Conservation (phyloP, 2,113 vertebrate species). For the Embiotoca jacksoni region DNA sequence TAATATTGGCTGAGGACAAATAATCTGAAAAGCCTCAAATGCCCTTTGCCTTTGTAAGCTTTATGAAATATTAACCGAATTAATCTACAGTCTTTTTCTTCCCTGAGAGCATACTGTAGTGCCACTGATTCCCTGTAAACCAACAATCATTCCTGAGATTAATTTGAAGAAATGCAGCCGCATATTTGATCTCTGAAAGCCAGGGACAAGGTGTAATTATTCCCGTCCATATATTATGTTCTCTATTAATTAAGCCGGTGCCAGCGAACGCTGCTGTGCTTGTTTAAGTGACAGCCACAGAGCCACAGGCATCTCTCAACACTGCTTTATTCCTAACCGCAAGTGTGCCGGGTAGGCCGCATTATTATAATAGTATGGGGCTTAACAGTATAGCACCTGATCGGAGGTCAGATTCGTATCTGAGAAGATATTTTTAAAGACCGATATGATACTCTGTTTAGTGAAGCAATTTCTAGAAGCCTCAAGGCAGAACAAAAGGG, state of each 20-base stretch:
- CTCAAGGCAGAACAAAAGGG: slow-evolving; percentile 67
- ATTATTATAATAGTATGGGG: slow-evolving; percentile 55
- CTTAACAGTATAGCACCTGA: slow-evolving; percentile 56
- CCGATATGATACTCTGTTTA: slow-evolving; percentile 62
- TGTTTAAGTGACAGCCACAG: slow-evolving; percentile 47
- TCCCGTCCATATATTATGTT: slow-evolving; percentile 45
- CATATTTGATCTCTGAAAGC: slow-evolving; percentile 55
- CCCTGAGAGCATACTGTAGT: slow-evolving; percentile 58
- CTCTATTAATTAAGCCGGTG: slow-evolving; percentile 63
- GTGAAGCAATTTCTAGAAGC: slow-evolving; percentile 67
- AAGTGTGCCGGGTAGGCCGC: slow-evolving; percentile 26
- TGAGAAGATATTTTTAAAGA: slow-evolving; percentile 66
- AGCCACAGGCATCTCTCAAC: slow-evolving; percentile 39
- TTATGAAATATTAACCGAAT: slow-evolving; percentile 82
- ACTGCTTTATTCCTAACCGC: slow-evolving; percentile 46
- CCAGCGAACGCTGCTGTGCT: slow-evolving; percentile 22
- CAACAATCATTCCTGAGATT: slow-evolving; percentile 59
- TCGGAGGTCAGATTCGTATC: slow-evolving; percentile 49
- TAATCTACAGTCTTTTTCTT: slow-evolving; percentile 61
- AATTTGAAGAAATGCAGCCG: slow-evolving; percentile 55
- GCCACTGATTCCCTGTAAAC: slow-evolving; percentile 60
- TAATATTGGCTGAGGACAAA: slow-evolving; percentile 75
- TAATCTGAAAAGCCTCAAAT: slow-evolving; percentile 77
- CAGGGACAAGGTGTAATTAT: slow-evolving; percentile 59
- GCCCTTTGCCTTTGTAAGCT: slow-evolving; percentile 75